phyloP scores from a whole-genome alignment of 2,888 invertebrate genomes.

The Andrena chrysosceles region DNA sequence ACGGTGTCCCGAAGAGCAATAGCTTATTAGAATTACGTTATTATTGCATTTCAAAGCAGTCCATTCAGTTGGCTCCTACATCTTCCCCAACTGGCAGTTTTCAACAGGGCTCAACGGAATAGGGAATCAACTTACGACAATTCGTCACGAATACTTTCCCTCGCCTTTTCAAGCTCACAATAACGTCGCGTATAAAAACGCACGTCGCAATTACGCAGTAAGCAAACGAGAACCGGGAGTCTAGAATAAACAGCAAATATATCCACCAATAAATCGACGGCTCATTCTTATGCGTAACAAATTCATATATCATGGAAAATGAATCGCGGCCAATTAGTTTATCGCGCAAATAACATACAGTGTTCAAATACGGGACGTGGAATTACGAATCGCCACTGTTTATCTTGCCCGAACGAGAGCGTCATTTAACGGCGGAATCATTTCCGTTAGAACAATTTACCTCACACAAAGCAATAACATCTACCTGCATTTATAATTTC shows the following conservation, averaged over 20 bases:
- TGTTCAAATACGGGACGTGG: neutral
- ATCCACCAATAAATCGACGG: conserved; percentile 46
- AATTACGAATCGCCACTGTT: neutral
- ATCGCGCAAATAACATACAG: conserved; percentile 33
- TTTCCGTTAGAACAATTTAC: too few relatives aligned
- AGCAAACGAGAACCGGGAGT: conserved; percentile 19
- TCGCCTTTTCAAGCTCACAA: neutral
- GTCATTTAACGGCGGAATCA: too few relatives aligned
- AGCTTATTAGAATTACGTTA: conserved; percentile 13
- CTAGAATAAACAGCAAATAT: conserved; percentile 41
- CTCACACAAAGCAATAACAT: too few relatives aligned
- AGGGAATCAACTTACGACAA: neutral
- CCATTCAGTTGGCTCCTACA: neutral
- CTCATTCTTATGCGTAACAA: conserved; percentile 49
- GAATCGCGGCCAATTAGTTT: conserved; percentile 53
- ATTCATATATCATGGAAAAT: conserved; percentile 47
- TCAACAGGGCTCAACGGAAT: neutral
- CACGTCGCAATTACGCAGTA: conserved; percentile 22
- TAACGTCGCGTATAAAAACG: conserved; percentile 29
- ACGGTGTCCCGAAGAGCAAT: conserved; percentile 7
- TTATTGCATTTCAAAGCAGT: neutral
- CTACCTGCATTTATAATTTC: too few relatives aligned
- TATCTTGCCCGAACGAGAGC: too few relatives aligned
- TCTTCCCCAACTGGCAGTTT: neutral
- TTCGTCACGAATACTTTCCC: neutral